A percentile compares a stretch with the other conserved stretches of the same genome.
Evolutionary conservation across 1,140 invertebrate genomes (phyloP).

Genomic region (Teleopsis dalmanni): DNA sequence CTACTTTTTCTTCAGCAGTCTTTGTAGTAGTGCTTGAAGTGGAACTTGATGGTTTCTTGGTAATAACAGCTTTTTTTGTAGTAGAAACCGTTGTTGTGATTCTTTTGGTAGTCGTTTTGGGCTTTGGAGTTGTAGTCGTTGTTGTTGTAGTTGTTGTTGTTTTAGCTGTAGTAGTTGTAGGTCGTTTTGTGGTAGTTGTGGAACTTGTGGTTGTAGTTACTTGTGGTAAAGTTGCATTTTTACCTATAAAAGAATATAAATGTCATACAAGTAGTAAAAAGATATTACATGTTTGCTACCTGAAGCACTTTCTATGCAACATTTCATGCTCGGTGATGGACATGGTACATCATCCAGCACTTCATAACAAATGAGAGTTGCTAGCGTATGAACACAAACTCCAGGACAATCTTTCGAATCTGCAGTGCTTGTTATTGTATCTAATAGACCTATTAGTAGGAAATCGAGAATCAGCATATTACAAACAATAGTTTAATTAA

Average conservation of each 20-base stretch:
- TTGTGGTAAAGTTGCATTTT: conserved; percentile 20
- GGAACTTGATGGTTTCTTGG: conserved; percentile 25
- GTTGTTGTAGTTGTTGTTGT: conserved; percentile 26
- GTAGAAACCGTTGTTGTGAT: conserved; percentile 39
- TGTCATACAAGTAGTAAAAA: not conserved
- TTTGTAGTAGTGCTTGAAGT: conserved; percentile 23
- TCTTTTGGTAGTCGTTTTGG: conserved; percentile 37
- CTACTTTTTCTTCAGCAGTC: conserved; percentile 25
- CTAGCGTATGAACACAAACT: conserved; percentile 72
- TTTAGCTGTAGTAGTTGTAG: conserved; percentile 15
- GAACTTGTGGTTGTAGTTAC: conserved; percentile 22
- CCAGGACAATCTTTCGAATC: conserved; percentile 78
- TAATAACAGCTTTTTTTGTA: conserved; percentile 39
- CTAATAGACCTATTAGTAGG: conserved; percentile 63
- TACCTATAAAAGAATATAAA: conserved; percentile 11
- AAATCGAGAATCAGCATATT: not conserved
- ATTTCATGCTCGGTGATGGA: conserved; percentile 69
- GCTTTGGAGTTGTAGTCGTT: conserved; percentile 31
- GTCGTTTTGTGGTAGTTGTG: conserved; percentile 36
- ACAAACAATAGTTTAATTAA: not conserved
- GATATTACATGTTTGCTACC: conserved; percentile 30
- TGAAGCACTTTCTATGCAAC: conserved; percentile 61
- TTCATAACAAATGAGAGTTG: conserved; percentile 74
- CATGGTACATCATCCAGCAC: conserved; percentile 73
- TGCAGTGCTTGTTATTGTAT: conserved; percentile 72